Evolutionary conservation across 2,113 vertebrate species (phyloP), one percentile per base, ranked within the genome.

Genomic region (Oreochromis spilurus): DNA sequence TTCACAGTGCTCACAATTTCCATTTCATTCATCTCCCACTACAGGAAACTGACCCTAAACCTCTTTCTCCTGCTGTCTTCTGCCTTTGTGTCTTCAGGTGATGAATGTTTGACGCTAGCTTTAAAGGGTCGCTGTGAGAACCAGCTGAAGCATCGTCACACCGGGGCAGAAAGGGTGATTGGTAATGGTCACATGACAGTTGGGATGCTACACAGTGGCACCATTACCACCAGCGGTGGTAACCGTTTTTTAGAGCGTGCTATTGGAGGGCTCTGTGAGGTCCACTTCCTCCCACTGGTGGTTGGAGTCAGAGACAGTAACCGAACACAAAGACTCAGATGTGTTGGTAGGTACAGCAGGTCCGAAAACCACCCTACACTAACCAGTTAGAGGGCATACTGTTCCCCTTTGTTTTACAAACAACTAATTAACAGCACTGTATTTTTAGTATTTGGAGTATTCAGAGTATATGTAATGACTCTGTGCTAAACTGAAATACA

Each of bases 91-190:
- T 79, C 60, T 83, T 31, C 82, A 97, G 96, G 95, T 52, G 96
- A 96, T 14, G 96, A 97, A 89, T 97, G 97, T 88, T 70, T 97
- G 91, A 96, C 96, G 9, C 90, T 96, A 81, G 96, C 96, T 5
- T 70, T 96, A 45, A 97, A 97, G 85, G 95, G 96, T 55, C 97
- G 94, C 4, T 97, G 97, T 54, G 96, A 96, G 93, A 97, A 97
- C 93, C 96, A 97, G 88, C 90, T 97, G 87, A 97, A 97, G 91
- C 95, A 94, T 2, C 85, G 93, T 3, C 95, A 94, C 48, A 84
- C 93, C 2, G 93, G 91, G 38, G 90, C 93, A 7, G 96, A 96
- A 81, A 94, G 95, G 17, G 89, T 91, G 1, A 90, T 89, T 7
- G 91, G 93, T 53, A 94, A 92, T 1, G 38, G 52, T 2, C 90